These are phyloP conservation scores for Tapirus indicus DNA, from an alignment of 2,797 vertebrate genomes.

Conservation along the genomic window DNA sequence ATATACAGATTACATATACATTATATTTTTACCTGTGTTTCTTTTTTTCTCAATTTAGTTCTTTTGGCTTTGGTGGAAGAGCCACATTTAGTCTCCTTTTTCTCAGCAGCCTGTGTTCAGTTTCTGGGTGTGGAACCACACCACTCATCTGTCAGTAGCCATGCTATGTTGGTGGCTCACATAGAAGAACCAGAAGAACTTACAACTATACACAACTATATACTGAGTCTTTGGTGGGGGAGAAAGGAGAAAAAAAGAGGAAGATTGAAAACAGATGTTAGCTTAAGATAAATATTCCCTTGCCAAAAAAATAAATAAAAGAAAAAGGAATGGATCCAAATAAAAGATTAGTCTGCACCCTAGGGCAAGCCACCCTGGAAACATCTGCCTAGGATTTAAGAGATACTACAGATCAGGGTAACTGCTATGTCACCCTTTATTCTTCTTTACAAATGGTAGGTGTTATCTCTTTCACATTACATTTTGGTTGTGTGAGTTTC, in stretches of 20 bases:
- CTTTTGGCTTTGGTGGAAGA: not conserved
- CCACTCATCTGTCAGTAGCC: too few species aligned
- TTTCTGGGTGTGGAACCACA: too few species aligned
- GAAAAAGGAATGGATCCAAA: not conserved
- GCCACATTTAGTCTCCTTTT: not conserved
- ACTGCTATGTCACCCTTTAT: not conserved
- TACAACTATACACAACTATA: too few species aligned
- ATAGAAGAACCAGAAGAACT: too few species aligned
- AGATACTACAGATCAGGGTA: not conserved
- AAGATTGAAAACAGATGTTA: too few species aligned
- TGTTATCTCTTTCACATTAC: not conserved
- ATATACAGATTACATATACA: too few species aligned
- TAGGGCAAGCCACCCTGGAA: not conserved
- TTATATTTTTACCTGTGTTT: not conserved
- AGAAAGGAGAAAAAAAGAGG: too few species aligned
- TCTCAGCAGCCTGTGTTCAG: too few species aligned
- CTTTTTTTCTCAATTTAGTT: not conserved
- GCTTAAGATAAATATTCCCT: too few species aligned
- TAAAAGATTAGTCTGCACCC: not conserved
- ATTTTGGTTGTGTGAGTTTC: not conserved
- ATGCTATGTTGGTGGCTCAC: too few species aligned
- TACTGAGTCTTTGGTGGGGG: too few species aligned
- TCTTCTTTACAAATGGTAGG: not conserved
- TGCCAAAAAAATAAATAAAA: too few species aligned
- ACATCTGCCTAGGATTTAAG: not conserved